Percentiles rank a stretch among this genome's conserved stretches.
These are phyloP conservation scores for Phoeniculus purpureus DNA, from an alignment of 2,797 vertebrate species.

Conservation along the genomic window DNA sequence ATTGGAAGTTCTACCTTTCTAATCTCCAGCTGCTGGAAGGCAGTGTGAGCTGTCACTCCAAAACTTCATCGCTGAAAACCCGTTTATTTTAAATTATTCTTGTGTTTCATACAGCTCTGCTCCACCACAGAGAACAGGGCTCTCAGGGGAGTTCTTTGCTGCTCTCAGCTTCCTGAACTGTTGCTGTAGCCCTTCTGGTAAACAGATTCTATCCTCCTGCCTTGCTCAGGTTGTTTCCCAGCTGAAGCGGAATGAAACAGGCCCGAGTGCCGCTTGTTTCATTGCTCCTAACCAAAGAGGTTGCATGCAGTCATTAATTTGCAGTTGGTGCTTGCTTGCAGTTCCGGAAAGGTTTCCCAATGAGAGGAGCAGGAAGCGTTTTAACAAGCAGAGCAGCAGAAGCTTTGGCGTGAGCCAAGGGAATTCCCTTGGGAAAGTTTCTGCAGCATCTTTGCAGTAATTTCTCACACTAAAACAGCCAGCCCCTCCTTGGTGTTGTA, in stretches of 20 bases:
- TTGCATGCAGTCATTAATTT: constrained; percentile 41
- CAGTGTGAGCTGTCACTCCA: neutral
- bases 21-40: neutral
- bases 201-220: neutral
- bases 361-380: neutral
- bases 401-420: neutral
- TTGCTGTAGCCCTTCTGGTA: neutral
- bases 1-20: neutral
- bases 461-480: neutral
- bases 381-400: neutral
- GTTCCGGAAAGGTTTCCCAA: neutral
- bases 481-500: neutral
- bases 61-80: neutral
- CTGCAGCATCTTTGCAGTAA: neutral
- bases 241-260: constrained; percentile 63
- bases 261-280: constrained; percentile 43
- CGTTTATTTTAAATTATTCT: neutral
- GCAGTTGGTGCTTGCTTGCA: neutral
- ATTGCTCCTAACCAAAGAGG: constrained; percentile 30
- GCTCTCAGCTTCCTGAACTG: neutral
- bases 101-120: neutral
- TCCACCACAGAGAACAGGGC: neutral
- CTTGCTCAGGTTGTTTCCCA: constrained; percentile 62
- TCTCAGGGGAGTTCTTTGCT: neutral
- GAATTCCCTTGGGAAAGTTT: constrained; percentile 5